phyloP scores from a whole-genome alignment of 1,140 invertebrate species.

The Drosophila hydei region DNA sequence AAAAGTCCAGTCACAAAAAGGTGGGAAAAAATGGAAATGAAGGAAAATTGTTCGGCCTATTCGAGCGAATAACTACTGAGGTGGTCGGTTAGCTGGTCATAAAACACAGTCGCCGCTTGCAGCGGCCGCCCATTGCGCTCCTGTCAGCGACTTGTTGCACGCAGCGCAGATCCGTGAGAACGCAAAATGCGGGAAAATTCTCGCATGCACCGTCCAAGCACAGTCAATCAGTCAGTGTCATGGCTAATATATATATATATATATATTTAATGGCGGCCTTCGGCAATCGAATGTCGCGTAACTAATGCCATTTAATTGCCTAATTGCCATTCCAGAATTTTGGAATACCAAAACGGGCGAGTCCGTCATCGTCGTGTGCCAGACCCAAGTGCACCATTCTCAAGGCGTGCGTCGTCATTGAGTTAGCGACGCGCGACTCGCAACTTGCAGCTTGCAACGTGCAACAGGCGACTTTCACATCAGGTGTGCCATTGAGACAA shows the following conservation, averaged over 20 bases:
- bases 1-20: conserved; percentile 8
- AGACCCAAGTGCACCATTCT: conserved; percentile 9
- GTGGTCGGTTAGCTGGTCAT: conserved; percentile 72
- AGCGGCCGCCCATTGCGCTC: conserved; percentile 11
- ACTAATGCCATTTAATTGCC: conserved; percentile 73
- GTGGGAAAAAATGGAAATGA: conserved; percentile 9
- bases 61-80: conserved; percentile 65
- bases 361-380: conserved; percentile 63
- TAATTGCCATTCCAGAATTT: conserved; percentile 52
- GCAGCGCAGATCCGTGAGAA: conserved; percentile 53
- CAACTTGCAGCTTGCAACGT: neutral
- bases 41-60: conserved; percentile 33
- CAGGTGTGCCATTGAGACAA: conserved; percentile 22
- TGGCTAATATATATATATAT: neutral
- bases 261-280: neutral
- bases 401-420: conserved; percentile 65
- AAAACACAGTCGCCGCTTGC: conserved; percentile 42
- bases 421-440: conserved; percentile 10
- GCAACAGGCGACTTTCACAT: conserved; percentile 6
- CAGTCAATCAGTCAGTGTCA: conserved; percentile 1
- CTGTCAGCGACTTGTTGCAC: conserved; percentile 48
- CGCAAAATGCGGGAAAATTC: conserved; percentile 4
- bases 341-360: conserved; percentile 21
- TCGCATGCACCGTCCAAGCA: neutral
- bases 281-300: conserved; percentile 56